Evolutionary conservation across 2,888 invertebrate species (phyloP), one percentile per base, ranked within the genome.

Genomic region (Torymus texanus): DNA sequence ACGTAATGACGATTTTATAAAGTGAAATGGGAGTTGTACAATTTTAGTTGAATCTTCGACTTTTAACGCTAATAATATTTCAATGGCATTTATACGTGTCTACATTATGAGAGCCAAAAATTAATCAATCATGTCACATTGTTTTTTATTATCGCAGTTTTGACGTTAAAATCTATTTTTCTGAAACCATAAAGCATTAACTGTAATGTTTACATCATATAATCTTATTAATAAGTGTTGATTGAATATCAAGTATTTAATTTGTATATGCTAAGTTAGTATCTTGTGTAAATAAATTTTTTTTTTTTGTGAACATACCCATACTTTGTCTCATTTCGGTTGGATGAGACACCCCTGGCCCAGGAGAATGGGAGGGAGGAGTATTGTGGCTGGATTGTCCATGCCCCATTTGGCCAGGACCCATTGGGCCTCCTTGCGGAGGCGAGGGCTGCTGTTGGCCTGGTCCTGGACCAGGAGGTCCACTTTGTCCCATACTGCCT

Each of bases 401-500:
- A n/a, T 82, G 82, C n/a, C 65, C 61, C 75, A 81, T 81, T 51
- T 62, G 78, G 10, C 62, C 58, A 11, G 78, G 55, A 41, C 80
- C 56, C 62, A 80, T 61, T 56, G 80, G 82, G n/a, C 78, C 78
- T 50, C 61, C 59, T 68, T 78, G 80, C 0, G 79, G 77, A 11
- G 79, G 80, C 13, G 79, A 79, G n/a, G 77, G 75, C 21, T 82
- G 82, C 5, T 79, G 82, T 24, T 76, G 80, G 16, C 75, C 75
- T 18, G 75, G 73, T 12, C 53, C 16, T 50, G 79, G 79, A 0
- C 85, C 86, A 62, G 84, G 85, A 29, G 88, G 88, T 62, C 87
- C 88, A 0, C 87, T 83, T 62, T 87, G 81, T 77, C 81, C 81
- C 77, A 81, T 81, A 76, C 13, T 77, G 51, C 76, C 62, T 50